Base-by-base conservation (phyloP, 2,888 invertebrate genomes). In the Seira musarum region DNA sequence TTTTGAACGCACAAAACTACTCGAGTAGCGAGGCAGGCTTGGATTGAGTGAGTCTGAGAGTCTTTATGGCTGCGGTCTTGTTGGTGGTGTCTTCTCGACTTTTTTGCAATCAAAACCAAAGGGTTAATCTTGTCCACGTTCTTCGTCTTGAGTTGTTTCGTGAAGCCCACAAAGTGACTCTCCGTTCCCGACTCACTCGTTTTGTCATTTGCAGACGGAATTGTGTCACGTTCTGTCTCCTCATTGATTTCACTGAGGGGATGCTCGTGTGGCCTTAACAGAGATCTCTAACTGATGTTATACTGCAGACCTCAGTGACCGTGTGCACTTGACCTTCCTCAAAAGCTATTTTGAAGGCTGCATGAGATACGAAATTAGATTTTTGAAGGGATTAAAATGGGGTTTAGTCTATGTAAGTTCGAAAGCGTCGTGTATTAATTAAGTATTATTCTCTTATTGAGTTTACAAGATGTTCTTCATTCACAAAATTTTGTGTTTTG, bases 61-160 rank as follows among this genome's bases (percentile, higher is more conserved):
- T 53, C 53, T 53, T 53, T 53, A 53, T 53, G 53, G 53, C 53
- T n/a, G 53, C 17, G 17, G 53, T 53, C 6, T 17, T 53, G 53
- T 17, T 53, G n/a, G 53, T 53, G 15, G 53, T 53, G 17, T 13
- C 17, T 53, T n/a, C n/a, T 17, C 53, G n/a, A 17, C 17, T 17
- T 13, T 17, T 2, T 53, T 15, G 15, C 15, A 53, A 53, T 53
- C 53, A 17, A 53, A 53, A 53, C 13, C 53, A 17, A 53, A 53
- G 13, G n/a, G 53, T 53, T 53, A 5, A 30, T 30, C 30, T 49
- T 49, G 60, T 60, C 21, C 60, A 60, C 60, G 60, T 60, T 5
- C 19, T 60, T 5, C 60, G 60, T 21, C 60, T 60, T 8, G 60
- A 60, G 22, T 13, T 60, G 60, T 2, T 21, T 22, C 8, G 60